A percentile compares a stretch with the other conserved stretches of the same genome.
Evolutionary conservation across 1,140 invertebrate species (phyloP).

Genomic region (Meteorus sp.): DNA sequence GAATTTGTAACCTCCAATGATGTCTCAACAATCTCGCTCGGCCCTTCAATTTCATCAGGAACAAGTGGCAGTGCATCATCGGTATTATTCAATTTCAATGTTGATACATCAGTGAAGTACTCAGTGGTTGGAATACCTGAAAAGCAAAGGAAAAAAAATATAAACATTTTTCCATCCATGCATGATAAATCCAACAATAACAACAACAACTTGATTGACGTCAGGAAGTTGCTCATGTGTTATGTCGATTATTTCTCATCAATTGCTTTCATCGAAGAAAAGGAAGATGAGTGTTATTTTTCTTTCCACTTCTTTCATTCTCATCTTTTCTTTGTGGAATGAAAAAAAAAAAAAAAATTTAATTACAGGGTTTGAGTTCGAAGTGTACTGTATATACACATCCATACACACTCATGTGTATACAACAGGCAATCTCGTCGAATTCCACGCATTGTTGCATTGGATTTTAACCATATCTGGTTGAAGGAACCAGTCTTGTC

Average conservation of each 20-base stretch:
- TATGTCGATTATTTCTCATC: no score
- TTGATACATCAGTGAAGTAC: background rate
- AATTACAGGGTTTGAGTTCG: no score
- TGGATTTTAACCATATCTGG: background rate
- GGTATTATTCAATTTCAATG: background rate
- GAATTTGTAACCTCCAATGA: background rate
- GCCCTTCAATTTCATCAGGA: background rate
- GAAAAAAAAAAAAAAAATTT: no score
- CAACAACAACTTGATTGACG: no score
- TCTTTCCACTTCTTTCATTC: no score
- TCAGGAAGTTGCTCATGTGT: no score
- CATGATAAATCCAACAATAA: no score
- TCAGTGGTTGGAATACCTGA: slow-evolving; percentile 8
- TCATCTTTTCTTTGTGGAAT: no score
- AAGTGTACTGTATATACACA: slow-evolving; percentile 3
- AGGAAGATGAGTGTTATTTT: no score
- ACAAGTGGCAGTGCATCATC: background rate
- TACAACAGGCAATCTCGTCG: no score
- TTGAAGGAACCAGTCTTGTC: background rate
- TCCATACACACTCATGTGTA: background rate
- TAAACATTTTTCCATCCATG: no score
- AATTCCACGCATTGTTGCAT: background rate
- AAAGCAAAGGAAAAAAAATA: background rate
- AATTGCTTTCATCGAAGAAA: no score
- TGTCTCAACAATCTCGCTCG: background rate